phyloP scores from a whole-genome alignment of 2,113 vertebrate genomes.

The Thermophis baileyi region DNA sequence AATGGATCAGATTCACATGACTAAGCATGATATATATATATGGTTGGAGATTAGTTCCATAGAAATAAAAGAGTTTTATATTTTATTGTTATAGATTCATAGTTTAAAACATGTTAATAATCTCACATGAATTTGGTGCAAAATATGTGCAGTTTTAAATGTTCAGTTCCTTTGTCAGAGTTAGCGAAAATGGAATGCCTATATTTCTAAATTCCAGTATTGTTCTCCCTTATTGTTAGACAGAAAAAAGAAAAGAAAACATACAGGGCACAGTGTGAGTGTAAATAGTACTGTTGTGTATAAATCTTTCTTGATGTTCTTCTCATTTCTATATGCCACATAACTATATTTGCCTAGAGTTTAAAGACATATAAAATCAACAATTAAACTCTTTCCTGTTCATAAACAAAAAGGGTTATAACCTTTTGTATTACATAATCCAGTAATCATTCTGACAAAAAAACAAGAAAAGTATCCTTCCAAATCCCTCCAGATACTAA shows the following conservation, averaged over 20 bases:
- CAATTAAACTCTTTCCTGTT: constrained; percentile 34
- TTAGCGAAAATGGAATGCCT: neutral
- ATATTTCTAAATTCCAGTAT: constrained; percentile 29
- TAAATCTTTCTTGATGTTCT: constrained; percentile 70
- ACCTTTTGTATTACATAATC: neutral
- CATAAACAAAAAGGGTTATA: constrained; percentile 38
- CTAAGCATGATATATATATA: neutral
- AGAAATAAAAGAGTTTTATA: neutral
- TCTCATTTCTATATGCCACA: constrained; percentile 54
- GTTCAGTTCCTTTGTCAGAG: neutral
- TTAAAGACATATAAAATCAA: neutral
- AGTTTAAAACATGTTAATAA: neutral
- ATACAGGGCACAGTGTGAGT: neutral
- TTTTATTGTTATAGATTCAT: neutral
- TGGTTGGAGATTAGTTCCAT: neutral
- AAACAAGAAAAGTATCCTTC: neutral
- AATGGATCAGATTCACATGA: neutral
- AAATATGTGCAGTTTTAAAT: neutral
- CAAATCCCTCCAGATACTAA: neutral
- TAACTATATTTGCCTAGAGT: neutral
- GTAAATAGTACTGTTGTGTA: constrained; percentile 53
- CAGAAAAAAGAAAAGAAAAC: neutral
- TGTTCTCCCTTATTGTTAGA: neutral
- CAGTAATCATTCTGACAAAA: neutral
- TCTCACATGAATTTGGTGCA: neutral